Evolutionary conservation across 2,888 invertebrate species (phyloP).

Genomic region (Aphodius sticticus): DNA sequence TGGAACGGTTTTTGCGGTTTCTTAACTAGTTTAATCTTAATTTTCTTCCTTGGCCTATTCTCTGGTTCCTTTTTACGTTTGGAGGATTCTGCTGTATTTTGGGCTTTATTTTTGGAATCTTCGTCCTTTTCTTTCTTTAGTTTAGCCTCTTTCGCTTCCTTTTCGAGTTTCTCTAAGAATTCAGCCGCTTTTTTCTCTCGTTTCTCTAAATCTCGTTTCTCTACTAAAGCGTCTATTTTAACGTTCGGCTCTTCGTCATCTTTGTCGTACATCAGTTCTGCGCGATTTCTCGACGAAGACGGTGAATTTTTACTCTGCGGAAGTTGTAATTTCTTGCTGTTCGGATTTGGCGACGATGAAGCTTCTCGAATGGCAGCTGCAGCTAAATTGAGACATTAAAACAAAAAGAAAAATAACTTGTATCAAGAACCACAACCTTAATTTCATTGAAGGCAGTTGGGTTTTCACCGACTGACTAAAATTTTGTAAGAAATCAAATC

Average conservation of each 20-base stretch:
- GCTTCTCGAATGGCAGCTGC: slow-evolving; percentile 64
- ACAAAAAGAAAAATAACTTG: slow-evolving; percentile 20
- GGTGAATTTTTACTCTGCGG: slow-evolving; percentile 10
- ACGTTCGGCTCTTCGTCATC: slow-evolving; percentile 60
- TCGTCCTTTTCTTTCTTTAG: slow-evolving; percentile 29
- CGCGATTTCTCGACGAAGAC: slow-evolving; percentile 53
- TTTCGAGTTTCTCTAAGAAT: slow-evolving; percentile 49
- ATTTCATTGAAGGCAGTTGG: too few relatives aligned
- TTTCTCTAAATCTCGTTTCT: slow-evolving; percentile 56
- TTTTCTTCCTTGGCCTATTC: slow-evolving; percentile 49
- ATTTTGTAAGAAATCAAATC: slow-evolving; percentile 21
- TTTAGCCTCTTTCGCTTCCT: slow-evolving; percentile 48
- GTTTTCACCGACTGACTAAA: too few relatives aligned
- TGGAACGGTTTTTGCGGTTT: slow-evolving; percentile 62
- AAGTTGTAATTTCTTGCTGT: slow-evolving; percentile 28
- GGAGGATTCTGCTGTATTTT: slow-evolving; percentile 37
- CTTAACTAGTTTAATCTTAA: slow-evolving; percentile 38
- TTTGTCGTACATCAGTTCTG: slow-evolving; percentile 61
- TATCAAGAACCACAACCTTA: too few relatives aligned
- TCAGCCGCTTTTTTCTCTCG: slow-evolving; percentile 40
- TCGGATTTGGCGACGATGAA: slow-evolving; percentile 40
- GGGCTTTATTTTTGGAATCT: slow-evolving; percentile 34
- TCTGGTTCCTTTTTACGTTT: slow-evolving; percentile 40
- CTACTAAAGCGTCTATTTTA: slow-evolving; percentile 61
- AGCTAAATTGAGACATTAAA: slow-evolving; percentile 44